Conservation (phyloP, 2,888 invertebrate species). For the Dryomyza anilis region DNA sequence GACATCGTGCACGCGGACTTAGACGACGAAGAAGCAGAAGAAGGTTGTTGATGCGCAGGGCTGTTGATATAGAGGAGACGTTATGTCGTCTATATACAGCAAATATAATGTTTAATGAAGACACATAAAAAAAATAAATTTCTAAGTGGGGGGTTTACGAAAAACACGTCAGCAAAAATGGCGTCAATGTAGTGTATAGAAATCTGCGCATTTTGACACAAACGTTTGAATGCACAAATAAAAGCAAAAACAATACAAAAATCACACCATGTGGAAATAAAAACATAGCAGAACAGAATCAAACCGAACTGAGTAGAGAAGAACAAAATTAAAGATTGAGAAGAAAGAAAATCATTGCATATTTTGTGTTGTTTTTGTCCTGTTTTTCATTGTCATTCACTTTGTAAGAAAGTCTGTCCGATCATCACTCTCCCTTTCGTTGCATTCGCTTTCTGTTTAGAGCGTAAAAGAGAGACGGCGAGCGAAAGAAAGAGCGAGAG, state of each 20-base stretch:
- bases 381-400: slow-evolving; percentile 8
- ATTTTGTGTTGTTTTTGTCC: neutral
- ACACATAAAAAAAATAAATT: neutral
- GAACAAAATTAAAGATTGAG: too few relatives aligned
- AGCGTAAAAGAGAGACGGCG: neutral
- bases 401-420: too few relatives aligned
- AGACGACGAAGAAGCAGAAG: too few relatives aligned
- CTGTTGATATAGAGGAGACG: too few relatives aligned
- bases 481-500: neutral
- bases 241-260: neutral
- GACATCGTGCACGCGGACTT: neutral
- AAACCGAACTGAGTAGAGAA: too few relatives aligned
- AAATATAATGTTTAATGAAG: neutral
- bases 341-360: neutral
- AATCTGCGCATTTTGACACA: slow-evolving; percentile 9
- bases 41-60: too few relatives aligned
- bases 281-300: neutral
- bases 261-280: too few relatives aligned
- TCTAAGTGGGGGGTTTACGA: too few relatives aligned
- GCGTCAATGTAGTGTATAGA: too few relatives aligned
- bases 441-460: neutral
- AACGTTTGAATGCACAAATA: too few relatives aligned
- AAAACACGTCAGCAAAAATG: slow-evolving; percentile 7
- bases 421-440: slow-evolving; percentile 19
- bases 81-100: neutral